These are phyloP conservation scores for Sarcophaga bullata DNA, from an alignment of 1,140 invertebrate genomes.

Conservation along the genomic window DNA sequence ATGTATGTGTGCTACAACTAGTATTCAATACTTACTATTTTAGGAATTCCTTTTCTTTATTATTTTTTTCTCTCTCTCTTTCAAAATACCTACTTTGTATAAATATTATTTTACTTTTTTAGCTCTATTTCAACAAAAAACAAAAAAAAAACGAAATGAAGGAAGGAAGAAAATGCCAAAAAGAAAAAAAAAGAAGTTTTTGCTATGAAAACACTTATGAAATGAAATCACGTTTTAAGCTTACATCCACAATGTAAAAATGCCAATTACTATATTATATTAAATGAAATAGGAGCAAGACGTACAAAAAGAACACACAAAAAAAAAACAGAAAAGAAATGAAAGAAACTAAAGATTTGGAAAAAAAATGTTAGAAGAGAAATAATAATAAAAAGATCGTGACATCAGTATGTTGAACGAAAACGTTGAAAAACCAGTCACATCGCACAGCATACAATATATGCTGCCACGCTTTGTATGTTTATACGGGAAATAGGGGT, in stretches of 20 bases:
- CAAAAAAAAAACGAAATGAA: too few relatives aligned
- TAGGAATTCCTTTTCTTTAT: too few relatives aligned
- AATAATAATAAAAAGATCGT: not conserved
- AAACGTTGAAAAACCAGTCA: not conserved
- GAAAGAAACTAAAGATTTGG: too few relatives aligned
- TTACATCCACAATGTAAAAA: slow-evolving; percentile 11
- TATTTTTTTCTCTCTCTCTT: too few relatives aligned
- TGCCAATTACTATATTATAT: slow-evolving; percentile 14
- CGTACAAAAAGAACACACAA: not conserved
- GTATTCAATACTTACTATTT: too few relatives aligned
- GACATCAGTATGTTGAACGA: not conserved
- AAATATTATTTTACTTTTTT: too few relatives aligned
- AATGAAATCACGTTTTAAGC: slow-evolving; percentile 19
- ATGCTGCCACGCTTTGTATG: not conserved
- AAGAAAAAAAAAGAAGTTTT: not conserved
- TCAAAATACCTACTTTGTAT: too few relatives aligned
- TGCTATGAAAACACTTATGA: not conserved
- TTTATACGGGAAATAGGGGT: not conserved
- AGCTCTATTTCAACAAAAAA: too few relatives aligned
- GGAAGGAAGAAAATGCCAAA: not conserved
- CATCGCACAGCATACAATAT: not conserved
- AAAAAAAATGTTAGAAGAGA: too few relatives aligned
- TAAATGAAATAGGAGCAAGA: not conserved
- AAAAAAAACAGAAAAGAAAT: not conserved
- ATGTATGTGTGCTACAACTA: too few relatives aligned